Evolutionary conservation across 2,888 invertebrate genomes (phyloP), one percentile per base, ranked within the genome.

Genomic region (Acanthococcus lagerstroemiae): DNA sequence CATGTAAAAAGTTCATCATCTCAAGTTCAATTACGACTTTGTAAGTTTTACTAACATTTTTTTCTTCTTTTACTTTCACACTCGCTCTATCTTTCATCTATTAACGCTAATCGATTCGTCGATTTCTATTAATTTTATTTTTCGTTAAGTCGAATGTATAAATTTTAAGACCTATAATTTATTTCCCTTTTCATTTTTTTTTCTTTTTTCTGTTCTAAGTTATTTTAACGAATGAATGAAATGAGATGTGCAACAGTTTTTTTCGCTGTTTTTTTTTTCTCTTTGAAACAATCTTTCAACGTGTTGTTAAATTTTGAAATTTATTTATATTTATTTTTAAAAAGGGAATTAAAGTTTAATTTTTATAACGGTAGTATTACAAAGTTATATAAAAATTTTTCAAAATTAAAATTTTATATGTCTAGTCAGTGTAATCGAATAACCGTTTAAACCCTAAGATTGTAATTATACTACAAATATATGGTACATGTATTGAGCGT

Each of bases 351-450:
- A 37, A 37, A 37, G n/a, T 37, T 37, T 37, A 37, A 15, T 37
- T n/a, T 1, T 37, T 37, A 37, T 3, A 37, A 30, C 37, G 3
- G n/a, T 37, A 37, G 3, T 2, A 15, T 37, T 15, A 9, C 12
- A 37, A 37, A 2, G 12, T 15, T 37, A 37, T 37, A 15, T 3
- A 15, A 48, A 9, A 3, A 24, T 52, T 52, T 24, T 52, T 21
- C 12, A 22, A 52, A 22, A 22, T 17, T 21, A 52, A 52, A 63
- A 37, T 63, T 52, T 54, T 54, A 48, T 52, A 52, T 63, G 26
- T 63, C 63, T 63, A 63, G 63, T 63, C 63, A 63, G 52, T 63
- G 54, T 63, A 63, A 63, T 63, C 30, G 54, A 63, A 63, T 63
- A 63, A 63, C 63, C 63, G 63, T 52, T 3, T 52, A 25, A 21